Conservation (phyloP, 1,140 invertebrate species). For the Yoshiicerus persimilis region DNA sequence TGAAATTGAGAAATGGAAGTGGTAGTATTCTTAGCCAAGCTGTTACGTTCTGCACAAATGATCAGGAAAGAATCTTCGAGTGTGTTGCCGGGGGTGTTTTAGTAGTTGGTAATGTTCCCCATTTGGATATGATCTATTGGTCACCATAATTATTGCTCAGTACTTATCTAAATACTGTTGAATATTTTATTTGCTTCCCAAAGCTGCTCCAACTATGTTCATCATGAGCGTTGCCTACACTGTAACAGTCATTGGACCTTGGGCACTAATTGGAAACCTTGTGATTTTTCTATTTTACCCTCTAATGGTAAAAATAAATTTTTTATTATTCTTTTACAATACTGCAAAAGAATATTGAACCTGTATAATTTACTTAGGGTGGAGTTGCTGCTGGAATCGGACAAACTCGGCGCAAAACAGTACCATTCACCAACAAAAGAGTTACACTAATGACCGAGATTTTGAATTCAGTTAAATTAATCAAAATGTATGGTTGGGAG, state of each 20-base stretch:
- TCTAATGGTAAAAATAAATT: conserved; percentile 45
- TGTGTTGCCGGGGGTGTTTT: conserved; percentile 47
- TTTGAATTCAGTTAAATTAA: conserved; percentile 51
- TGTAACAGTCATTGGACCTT: conserved; percentile 46
- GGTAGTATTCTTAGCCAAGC: conserved; percentile 49
- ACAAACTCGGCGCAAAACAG: conserved; percentile 43
- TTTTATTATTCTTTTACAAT: background rate
- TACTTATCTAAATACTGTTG: background rate
- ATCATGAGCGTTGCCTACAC: conserved; percentile 48
- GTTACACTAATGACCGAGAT: conserved; percentile 51
- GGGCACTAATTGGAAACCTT: conserved; percentile 49
- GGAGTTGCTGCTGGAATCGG: conserved; percentile 42
- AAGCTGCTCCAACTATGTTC: conserved; percentile 50
- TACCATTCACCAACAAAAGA: conserved; percentile 47
- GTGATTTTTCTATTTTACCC: conserved; percentile 50
- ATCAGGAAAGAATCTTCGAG: conserved; percentile 51
- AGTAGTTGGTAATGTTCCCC: conserved; percentile 32
- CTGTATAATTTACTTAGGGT: conserved; percentile 34
- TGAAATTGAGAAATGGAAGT: conserved; percentile 45
- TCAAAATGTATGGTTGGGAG: conserved; percentile 64
- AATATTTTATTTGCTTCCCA: background rate
- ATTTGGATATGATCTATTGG: background rate
- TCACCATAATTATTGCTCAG: too few relatives aligned
- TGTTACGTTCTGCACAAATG: conserved; percentile 50
- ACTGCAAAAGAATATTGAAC: background rate